Base-by-base conservation (phyloP, 2,797 vertebrate genomes). In the Pseudochirops corinnae region DNA sequence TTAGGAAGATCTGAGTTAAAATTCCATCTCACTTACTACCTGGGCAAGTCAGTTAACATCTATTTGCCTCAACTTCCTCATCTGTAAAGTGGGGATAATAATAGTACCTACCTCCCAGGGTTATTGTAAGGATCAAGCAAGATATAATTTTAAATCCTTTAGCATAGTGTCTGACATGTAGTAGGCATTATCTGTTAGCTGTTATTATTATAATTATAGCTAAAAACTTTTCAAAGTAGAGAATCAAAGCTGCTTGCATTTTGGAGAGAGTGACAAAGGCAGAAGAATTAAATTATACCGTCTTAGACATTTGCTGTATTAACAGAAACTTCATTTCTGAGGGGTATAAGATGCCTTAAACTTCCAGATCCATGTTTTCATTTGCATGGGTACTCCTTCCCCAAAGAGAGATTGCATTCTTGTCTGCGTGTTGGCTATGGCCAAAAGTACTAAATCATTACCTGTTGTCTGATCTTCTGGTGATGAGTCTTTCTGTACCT, bases 241-340 rank as follows among this genome's bases (percentile, higher is more conserved):
- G 96, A 97, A 94, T 55, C 94, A 93, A 96, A 95, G 60, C 94
- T 97, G 58, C 92, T 96, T 46, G 92, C 96, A 26, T 52, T 96
- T 97, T 97, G 95, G 14, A 94, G 87, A 95, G 58, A 97, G 90
- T 93, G 62, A 90, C 56, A 97, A 16, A 95, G n/a, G n/a, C 94
- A 96, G 67, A 53, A 91, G 91, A 93, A 55, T 94, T 62, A 96
- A 92, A 95, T 95, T 94, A 6, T 26, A 90, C 96, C 57, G 93
- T 14, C 50, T 95, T 96, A 46, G 33, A n/a, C 33, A 21, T 39
- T 74, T 74, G 33, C 33, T 18, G 9, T 74, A 74, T 74, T 74
- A 39, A 87, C 94, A 97, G 96, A 96, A 97, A 97, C 74, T 97
- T 97, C 67, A 96, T 96, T 95, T 97, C 90, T 97, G 56, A 56